Conservation (phyloP, 2,113 vertebrate species). For the Irena cyanogastra region DNA sequence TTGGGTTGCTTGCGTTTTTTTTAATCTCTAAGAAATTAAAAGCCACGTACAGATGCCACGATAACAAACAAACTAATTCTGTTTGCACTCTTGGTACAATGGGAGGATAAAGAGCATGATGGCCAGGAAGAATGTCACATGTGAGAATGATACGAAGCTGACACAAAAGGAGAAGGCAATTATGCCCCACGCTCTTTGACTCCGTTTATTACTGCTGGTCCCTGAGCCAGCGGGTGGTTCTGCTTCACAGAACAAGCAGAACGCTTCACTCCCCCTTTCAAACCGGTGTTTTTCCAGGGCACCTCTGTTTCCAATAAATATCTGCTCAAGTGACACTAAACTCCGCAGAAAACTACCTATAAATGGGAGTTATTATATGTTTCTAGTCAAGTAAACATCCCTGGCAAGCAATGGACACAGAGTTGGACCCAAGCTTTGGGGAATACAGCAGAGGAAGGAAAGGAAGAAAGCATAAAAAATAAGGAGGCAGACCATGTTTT, state of each 20-base stretch:
- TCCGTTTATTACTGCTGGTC: background rate
- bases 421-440: background rate
- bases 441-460: background rate
- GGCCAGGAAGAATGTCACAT: slow-evolving; percentile 29
- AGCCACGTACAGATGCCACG: background rate
- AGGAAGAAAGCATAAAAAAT: background rate
- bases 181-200: background rate
- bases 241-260: slow-evolving; percentile 25
- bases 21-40: slow-evolving; percentile 1
- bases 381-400: background rate
- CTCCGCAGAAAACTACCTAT: background rate
- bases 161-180: slow-evolving; percentile 33
- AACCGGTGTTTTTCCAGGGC: background rate
- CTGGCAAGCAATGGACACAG: background rate
- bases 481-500: background rate
- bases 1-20: background rate
- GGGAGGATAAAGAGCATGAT: background rate
- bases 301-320: background rate
- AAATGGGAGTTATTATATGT: background rate
- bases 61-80: slow-evolving; percentile 34
- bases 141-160: background rate
- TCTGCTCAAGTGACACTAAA: background rate
- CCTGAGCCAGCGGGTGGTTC: background rate
- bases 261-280: background rate
- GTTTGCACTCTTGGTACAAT: background rate